Conservation (phyloP, 2,888 invertebrate species). For the Diabrotica balteata region DNA sequence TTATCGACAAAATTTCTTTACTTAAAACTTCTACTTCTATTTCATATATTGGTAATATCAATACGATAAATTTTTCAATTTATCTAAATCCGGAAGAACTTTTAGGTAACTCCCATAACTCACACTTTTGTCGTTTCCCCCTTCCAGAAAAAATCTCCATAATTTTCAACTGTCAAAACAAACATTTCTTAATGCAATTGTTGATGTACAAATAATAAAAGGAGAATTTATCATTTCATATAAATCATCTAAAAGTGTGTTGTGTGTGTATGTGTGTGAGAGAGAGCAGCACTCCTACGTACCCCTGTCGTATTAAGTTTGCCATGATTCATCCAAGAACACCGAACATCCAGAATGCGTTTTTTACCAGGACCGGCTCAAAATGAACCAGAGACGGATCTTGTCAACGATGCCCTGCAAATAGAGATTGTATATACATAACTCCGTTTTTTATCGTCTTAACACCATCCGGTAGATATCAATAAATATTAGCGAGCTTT, state of each 20-base stretch:
- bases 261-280: background rate
- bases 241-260: constrained; percentile 36
- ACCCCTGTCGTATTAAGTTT: constrained; percentile 39
- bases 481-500: too few species aligned
- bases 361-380: constrained; percentile 13
- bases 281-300: constrained; percentile 31
- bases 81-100: constrained; percentile 10
- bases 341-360: constrained; percentile 16
- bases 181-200: constrained; percentile 35
- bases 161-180: constrained; percentile 30
- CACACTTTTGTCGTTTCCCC: constrained; percentile 3
- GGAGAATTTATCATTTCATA: constrained; percentile 33
- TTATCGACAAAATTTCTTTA: too few species aligned
- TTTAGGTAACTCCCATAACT: constrained; percentile 22
- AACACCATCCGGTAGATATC: too few species aligned
- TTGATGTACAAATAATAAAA: constrained; percentile 37
- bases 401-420: constrained; percentile 5
- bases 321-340: constrained; percentile 35
- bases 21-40: too few species aligned
- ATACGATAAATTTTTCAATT: constrained; percentile 18
- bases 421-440: background rate
- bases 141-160: constrained; percentile 23
- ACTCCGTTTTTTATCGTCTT: too few species aligned
- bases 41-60: background rate
- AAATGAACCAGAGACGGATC: constrained; percentile 8